Evolutionary conservation across 2,113 vertebrate species (phyloP).

Genomic region (Vidua macroura): DNA sequence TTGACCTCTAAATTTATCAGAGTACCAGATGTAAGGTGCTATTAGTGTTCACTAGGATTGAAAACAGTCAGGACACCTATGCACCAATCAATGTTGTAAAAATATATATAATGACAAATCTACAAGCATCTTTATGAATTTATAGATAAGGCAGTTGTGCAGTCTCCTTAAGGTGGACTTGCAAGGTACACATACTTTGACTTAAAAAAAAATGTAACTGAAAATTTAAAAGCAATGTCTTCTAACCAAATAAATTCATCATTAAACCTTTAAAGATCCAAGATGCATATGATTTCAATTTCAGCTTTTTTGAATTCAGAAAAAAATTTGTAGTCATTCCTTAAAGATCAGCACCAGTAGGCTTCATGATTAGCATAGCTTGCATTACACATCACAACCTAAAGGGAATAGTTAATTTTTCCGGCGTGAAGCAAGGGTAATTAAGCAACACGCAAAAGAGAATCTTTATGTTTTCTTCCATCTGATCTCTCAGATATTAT

Average conservation of each 20-base stretch:
- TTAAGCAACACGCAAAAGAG: not conserved
- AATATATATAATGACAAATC: not conserved
- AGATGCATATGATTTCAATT: not conserved
- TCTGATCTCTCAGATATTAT: not conserved
- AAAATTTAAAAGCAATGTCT: not conserved
- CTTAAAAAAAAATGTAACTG: not conserved
- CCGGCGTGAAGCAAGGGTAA: not conserved
- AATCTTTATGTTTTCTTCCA: not conserved
- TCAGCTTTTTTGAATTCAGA: not conserved
- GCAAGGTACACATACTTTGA: not conserved
- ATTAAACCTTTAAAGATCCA: not conserved
- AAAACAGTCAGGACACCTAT: not conserved
- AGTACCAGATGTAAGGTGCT: not conserved
- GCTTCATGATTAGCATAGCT: not conserved
- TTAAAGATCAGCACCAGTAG: not conserved
- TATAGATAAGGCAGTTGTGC: not conserved
- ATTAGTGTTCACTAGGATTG: not conserved
- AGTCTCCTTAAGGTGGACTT: not conserved
- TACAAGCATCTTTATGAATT: not conserved
- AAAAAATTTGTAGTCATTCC: not conserved
- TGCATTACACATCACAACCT: not conserved
- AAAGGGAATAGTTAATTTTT: not conserved
- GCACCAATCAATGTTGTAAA: not conserved
- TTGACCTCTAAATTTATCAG: not conserved
- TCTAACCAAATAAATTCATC: not conserved